Evolutionary conservation across 1,140 invertebrate species (phyloP).

Genomic region (Dendrolimus kikuchii): DNA sequence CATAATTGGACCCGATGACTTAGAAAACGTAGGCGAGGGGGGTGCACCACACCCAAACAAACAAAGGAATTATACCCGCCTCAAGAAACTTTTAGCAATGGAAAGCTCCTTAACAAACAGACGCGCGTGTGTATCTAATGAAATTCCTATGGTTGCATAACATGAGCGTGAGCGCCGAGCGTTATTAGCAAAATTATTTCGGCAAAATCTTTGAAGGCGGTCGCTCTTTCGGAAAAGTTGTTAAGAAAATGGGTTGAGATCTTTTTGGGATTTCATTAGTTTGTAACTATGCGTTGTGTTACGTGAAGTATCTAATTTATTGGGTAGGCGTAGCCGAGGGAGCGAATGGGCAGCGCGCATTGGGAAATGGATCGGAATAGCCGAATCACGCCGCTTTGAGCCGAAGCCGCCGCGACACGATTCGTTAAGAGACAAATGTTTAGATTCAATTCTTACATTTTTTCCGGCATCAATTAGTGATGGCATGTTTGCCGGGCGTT

Average conservation of each 20-base stretch:
- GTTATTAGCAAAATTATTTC: slow-evolving; percentile 71
- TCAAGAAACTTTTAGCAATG: slow-evolving; percentile 73
- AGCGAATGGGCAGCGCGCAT: slow-evolving; percentile 69
- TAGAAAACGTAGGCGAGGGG: slow-evolving; percentile 66
- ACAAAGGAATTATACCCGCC: slow-evolving; percentile 72
- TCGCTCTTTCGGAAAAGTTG: slow-evolving; percentile 69
- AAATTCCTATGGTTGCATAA: slow-evolving; percentile 72
- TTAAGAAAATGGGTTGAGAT: slow-evolving; percentile 71
- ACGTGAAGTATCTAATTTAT: slow-evolving; percentile 65
- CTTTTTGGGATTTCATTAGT: slow-evolving; percentile 68
- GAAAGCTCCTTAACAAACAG: slow-evolving; percentile 72
- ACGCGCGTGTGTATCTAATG: slow-evolving; percentile 70
- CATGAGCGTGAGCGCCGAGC: slow-evolving; percentile 59
- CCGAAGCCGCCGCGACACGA: slow-evolving; percentile 58
- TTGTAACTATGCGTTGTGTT: slow-evolving; percentile 65
- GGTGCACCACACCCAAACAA: slow-evolving; percentile 57
- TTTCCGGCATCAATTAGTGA: slow-evolving; percentile 58
- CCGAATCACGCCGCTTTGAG: slow-evolving; percentile 68
- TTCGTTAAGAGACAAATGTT: slow-evolving; percentile 71
- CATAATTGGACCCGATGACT: slow-evolving; percentile 70
- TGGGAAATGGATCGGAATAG: slow-evolving; percentile 59
- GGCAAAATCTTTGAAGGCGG: slow-evolving; percentile 68
- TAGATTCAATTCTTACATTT: slow-evolving; percentile 63
- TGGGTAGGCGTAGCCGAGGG: slow-evolving; percentile 64
- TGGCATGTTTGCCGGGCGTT: slow-evolving; percentile 39